Evolutionary conservation across 2,888 invertebrate species (phyloP).

Genomic region (Epirrhoe tristata): DNA sequence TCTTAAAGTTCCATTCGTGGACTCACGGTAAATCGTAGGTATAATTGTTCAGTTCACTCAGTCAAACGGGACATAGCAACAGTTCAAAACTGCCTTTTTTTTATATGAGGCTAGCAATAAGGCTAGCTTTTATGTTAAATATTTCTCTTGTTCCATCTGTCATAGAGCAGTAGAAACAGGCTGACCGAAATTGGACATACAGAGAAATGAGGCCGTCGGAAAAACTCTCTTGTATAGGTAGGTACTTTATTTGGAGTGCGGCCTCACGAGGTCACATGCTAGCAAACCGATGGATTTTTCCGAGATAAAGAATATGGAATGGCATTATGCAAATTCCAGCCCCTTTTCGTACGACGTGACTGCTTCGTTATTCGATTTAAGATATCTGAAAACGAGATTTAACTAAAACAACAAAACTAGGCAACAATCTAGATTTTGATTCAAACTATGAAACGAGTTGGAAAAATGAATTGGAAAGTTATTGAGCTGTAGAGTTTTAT

Average conservation of each 20-base stretch:
- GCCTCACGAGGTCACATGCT: slow-evolving; percentile 37
- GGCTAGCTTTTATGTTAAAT: neutral
- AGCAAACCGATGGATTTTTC: slow-evolving; percentile 33
- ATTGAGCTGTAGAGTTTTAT: too few relatives aligned
- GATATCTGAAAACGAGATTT: slow-evolving; percentile 24
- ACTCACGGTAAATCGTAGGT: too few relatives aligned
- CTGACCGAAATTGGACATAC: slow-evolving; percentile 49
- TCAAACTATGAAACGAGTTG: too few relatives aligned
- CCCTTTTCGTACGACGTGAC: slow-evolving; percentile 30
- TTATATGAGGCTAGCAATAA: too few relatives aligned
- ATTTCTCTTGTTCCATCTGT: neutral
- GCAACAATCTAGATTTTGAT: neutral
- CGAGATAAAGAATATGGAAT: slow-evolving; percentile 30
- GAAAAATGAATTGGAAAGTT: too few relatives aligned
- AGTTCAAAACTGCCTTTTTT: too few relatives aligned
- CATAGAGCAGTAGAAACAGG: slow-evolving; percentile 18
- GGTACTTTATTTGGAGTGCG: slow-evolving; percentile 38
- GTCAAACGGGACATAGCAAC: too few relatives aligned
- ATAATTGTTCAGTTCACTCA: too few relatives aligned
- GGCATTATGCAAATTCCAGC: slow-evolving; percentile 28
- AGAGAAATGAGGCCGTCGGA: slow-evolving; percentile 50
- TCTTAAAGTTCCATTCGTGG: too few relatives aligned
- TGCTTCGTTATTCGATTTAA: slow-evolving; percentile 29
- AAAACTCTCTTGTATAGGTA: slow-evolving; percentile 36
- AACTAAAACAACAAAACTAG: slow-evolving; percentile 10